Conservation (phyloP, 1,140 invertebrate species). For the Solenopsis fugax region DNA sequence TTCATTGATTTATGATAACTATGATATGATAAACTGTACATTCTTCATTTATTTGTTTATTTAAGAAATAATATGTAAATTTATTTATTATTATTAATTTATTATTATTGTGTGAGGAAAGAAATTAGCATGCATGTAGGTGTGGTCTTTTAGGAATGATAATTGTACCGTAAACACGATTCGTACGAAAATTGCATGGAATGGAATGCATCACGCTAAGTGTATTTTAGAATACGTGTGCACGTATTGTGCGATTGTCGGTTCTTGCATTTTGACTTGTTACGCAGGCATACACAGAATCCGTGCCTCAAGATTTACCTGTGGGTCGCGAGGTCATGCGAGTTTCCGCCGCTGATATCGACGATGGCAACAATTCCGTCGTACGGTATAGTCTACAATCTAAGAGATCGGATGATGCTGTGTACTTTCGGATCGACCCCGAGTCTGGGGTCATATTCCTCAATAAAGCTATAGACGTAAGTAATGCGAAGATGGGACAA, state of each 20-base stretch:
- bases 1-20: neutral
- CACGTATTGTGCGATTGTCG: slow-evolving; percentile 1
- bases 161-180: slow-evolving; percentile 15
- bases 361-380: slow-evolving; percentile 94
- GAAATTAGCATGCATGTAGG: slow-evolving; percentile 26
- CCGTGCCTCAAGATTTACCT: slow-evolving; percentile 91
- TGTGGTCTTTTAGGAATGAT: slow-evolving; percentile 26
- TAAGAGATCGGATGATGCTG: slow-evolving; percentile 87
- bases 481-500: slow-evolving; percentile 72
- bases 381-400: slow-evolving; percentile 89
- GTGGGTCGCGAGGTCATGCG: slow-evolving; percentile 92
- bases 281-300: slow-evolving; percentile 90
- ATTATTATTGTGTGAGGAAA: neutral
- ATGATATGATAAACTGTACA: neutral
- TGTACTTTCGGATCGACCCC: slow-evolving; percentile 92
- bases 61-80: slow-evolving; percentile 2
- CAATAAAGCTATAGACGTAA: slow-evolving; percentile 90
- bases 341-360: slow-evolving; percentile 95
- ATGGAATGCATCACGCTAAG: slow-evolving; percentile 27
- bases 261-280: slow-evolving; percentile 23
- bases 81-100: neutral
- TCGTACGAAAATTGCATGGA: slow-evolving; percentile 38
- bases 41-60: neutral
- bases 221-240: slow-evolving; percentile 23
- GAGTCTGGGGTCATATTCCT: slow-evolving; percentile 93